These are phyloP conservation scores for Cylloceria caligata DNA, from an alignment of 2,888 invertebrate species.

Conservation along the genomic window DNA sequence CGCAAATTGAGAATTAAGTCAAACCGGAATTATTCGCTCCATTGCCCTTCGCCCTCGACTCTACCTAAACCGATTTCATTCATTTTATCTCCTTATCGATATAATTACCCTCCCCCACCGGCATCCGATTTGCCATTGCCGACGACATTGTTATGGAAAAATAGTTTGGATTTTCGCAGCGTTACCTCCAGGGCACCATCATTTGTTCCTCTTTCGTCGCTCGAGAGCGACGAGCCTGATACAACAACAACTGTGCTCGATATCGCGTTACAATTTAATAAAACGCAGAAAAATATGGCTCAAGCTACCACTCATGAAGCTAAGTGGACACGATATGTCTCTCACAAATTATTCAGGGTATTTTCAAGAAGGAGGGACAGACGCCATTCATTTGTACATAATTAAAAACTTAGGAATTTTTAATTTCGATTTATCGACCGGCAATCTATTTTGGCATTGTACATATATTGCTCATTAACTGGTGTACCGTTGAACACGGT, in stretches of 20 bases:
- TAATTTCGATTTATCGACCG: too few relatives aligned
- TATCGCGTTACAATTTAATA: not conserved
- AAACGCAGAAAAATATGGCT: not conserved
- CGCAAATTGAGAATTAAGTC: not conserved
- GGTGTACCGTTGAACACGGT: too few relatives aligned
- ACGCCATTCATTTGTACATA: not conserved
- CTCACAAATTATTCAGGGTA: not conserved
- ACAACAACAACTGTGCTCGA: not conserved
- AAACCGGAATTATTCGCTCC: not conserved
- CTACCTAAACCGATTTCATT: conserved; percentile 7
- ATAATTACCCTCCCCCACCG: not conserved
- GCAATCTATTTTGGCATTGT: too few relatives aligned
- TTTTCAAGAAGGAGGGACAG: not conserved
- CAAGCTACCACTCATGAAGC: not conserved
- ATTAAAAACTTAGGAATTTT: not conserved
- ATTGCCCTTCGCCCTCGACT: conserved; percentile 3
- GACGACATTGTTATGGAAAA: not conserved
- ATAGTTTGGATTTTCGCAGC: not conserved
- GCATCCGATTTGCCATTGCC: conserved; percentile 4
- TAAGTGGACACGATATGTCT: not conserved
- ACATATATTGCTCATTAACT: too few relatives aligned
- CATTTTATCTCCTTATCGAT: not conserved
- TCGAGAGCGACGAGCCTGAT: not conserved
- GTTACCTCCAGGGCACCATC: conserved; percentile 6
- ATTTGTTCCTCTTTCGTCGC: conserved; percentile 5